Evolutionary conservation across 1,140 invertebrate species (phyloP).

Genomic region (Archivesica marissinica): DNA sequence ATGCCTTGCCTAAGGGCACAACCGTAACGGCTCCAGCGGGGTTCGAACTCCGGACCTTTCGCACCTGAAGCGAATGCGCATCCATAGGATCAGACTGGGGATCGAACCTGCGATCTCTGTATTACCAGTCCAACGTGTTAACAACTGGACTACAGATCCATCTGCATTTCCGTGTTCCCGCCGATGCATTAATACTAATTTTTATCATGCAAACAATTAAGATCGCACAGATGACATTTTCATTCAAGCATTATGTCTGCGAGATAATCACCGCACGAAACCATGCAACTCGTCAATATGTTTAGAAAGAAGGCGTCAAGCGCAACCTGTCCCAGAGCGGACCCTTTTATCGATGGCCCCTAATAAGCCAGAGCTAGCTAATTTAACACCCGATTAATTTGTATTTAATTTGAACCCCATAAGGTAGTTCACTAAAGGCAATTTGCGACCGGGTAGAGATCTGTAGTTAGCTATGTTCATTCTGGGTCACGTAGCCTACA

Average conservation of each 20-base stretch:
- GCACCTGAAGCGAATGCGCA: no score
- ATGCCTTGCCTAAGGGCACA: no score
- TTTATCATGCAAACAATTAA: background rate
- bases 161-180: no score
- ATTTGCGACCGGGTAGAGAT: background rate
- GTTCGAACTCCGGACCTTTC: no score
- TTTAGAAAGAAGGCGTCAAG: conserved; percentile 7
- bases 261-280: background rate
- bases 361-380: background rate
- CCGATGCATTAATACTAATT: background rate
- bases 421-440: background rate
- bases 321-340: background rate
- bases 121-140: no score
- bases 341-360: background rate
- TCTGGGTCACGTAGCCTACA: no score
- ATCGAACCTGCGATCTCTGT: no score
- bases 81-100: no score
- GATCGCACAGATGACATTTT: background rate
- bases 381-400: conserved; percentile 20
- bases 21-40: no score
- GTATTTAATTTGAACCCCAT: conserved; percentile 30
- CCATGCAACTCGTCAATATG: background rate
- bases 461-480: background rate
- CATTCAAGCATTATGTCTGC: background rate
- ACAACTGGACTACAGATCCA: no score